These are phyloP conservation scores for Zaprionus ornatus DNA, from an alignment of 1,140 invertebrate genomes.

Conservation along the genomic window DNA sequence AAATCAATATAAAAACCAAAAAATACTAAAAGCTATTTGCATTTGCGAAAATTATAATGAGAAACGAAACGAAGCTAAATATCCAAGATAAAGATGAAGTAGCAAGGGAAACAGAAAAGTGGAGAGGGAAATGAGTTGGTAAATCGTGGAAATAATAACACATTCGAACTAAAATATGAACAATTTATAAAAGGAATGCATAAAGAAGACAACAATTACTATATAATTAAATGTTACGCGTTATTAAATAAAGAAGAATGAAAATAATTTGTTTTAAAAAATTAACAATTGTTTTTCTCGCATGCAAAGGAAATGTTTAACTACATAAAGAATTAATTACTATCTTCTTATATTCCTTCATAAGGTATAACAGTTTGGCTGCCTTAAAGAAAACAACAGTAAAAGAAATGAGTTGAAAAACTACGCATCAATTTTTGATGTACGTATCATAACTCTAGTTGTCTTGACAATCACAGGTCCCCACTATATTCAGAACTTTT, in stretches of 20 bases:
- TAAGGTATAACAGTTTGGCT: too few relatives aligned
- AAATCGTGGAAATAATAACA: constrained; percentile 41
- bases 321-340: too few relatives aligned
- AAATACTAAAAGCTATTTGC: constrained; percentile 41
- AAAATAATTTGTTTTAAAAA: constrained; percentile 84
- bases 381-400: too few relatives aligned
- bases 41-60: constrained; percentile 32
- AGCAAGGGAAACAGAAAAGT: constrained; percentile 32
- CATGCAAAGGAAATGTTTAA: background rate
- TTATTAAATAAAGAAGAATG: constrained; percentile 84
- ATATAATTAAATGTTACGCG: constrained; percentile 84
- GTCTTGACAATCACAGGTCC: too few relatives aligned
- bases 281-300: constrained; percentile 25
- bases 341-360: too few relatives aligned
- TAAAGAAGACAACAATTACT: constrained; percentile 78
- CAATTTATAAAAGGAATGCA: constrained; percentile 54
- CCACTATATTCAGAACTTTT: too few relatives aligned
- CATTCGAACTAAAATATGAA: constrained; percentile 39
- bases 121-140: constrained; percentile 5
- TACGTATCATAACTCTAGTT: too few relatives aligned
- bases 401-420: too few relatives aligned
- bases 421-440: too few relatives aligned
- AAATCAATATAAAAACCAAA: constrained; percentile 36
- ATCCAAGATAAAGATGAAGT: constrained; percentile 27
- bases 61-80: constrained; percentile 20